Conservation (phyloP, 2,113 vertebrate genomes). For the Lathamus discolor region DNA sequence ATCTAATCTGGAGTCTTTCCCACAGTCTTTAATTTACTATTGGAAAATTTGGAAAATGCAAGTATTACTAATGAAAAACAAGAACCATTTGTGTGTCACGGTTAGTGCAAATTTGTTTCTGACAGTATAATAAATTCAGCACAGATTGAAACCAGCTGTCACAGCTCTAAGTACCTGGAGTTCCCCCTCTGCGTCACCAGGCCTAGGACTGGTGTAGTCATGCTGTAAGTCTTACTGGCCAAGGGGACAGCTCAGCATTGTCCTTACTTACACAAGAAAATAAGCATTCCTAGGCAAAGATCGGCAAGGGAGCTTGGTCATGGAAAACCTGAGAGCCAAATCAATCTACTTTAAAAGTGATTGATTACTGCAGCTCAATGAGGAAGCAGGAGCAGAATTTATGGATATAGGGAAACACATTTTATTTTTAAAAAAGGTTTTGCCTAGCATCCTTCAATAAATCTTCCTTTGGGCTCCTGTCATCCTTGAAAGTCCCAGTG, state of each 20-base stretch:
- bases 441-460: neutral
- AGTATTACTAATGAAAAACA: conserved; percentile 4
- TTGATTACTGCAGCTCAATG: neutral
- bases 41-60: conserved; percentile 20
- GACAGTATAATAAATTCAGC: neutral
- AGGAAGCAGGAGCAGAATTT: conserved; percentile 4
- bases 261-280: conserved; percentile 1
- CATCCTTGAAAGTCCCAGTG: neutral
- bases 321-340: conserved; percentile 26
- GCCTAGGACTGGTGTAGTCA: neutral
- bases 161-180: neutral
- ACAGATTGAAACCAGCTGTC: conserved; percentile 16
- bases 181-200: neutral
- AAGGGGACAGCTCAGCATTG: conserved; percentile 6
- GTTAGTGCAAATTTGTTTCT: neutral
- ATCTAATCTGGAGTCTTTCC: neutral
- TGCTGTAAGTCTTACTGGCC: neutral
- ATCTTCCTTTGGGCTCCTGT: neutral
- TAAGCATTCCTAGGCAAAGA: neutral
- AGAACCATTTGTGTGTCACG: neutral
- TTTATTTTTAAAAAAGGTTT: neutral
- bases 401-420: neutral
- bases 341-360: neutral
- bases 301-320: neutral
- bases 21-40: conserved; percentile 12